Evolutionary conservation across 2,797 vertebrate genomes (phyloP).

Genomic region (Bryconaethiops microstoma): DNA sequence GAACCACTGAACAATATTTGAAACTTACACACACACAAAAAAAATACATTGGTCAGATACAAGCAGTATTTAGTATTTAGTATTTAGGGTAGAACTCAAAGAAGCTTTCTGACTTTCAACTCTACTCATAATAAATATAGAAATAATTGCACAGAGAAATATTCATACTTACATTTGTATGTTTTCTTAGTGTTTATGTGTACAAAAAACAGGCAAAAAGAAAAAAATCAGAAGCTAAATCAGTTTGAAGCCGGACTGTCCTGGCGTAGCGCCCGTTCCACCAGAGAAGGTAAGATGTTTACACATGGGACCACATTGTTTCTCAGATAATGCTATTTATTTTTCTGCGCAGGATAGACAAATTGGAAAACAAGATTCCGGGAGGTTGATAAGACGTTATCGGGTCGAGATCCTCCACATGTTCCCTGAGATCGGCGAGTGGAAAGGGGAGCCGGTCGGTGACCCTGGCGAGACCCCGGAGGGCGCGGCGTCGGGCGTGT

Average conservation of each 20-base stretch:
- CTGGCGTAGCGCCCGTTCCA: constrained; percentile 4
- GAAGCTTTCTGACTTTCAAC: too few species aligned
- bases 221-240: background rate
- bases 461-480: constrained; percentile 61
- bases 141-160: background rate
- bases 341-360: constrained; percentile 77
- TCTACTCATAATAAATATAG: background rate
- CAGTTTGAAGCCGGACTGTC: background rate
- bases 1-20: too few species aligned
- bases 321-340: constrained; percentile 78
- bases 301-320: constrained; percentile 66
- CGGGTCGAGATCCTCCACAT: constrained; percentile 67
- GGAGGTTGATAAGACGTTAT: constrained; percentile 67
- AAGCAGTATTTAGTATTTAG: too few species aligned
- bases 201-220: background rate
- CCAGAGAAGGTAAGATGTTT: constrained; percentile 27
- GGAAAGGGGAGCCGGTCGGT: constrained; percentile 54
- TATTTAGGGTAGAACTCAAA: too few species aligned
- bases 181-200: too few species aligned
- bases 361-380: constrained; percentile 68
- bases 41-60: too few species aligned
- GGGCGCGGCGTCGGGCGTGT: constrained; percentile 48
- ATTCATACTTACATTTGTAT: background rate
- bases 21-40: too few species aligned
- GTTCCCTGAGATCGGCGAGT: constrained; percentile 54